phyloP scores from a whole-genome alignment of 1,140 invertebrate species.

The Acyrthosiphon pisum region DNA sequence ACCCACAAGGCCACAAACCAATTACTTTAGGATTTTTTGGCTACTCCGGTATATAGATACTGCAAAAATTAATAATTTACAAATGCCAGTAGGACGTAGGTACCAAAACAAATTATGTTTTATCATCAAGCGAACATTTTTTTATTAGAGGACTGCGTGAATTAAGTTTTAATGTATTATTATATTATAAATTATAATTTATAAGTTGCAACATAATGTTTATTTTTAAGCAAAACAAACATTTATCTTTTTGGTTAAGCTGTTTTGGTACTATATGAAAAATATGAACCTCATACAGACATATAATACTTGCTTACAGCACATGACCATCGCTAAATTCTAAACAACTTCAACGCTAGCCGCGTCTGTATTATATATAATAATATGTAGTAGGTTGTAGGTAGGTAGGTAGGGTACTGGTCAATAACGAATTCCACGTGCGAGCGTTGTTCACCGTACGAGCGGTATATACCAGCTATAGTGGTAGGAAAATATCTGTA shows the following conservation, averaged over 20 bases:
- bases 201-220: background rate
- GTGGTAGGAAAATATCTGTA: background rate
- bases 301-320: background rate
- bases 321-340: background rate
- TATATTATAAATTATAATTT: background rate
- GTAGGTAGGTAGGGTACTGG: background rate
- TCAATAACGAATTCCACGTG: constrained; percentile 27
- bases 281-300: background rate
- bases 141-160: background rate
- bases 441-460: background rate
- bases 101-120: background rate
- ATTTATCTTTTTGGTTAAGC: background rate
- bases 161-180: background rate
- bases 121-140: background rate
- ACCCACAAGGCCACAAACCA: background rate
- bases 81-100: background rate
- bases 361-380: background rate
- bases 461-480: background rate
- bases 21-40: background rate
- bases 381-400: background rate
- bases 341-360: constrained; percentile 33
- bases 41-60: background rate
- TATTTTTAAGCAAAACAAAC: background rate
- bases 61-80: background rate
- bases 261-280: background rate